A percentile compares a stretch with the other conserved stretches of the same genome.
Conservation (phyloP, 2,888 invertebrate genomes). For the Chrysolina oricalcia region DNA sequence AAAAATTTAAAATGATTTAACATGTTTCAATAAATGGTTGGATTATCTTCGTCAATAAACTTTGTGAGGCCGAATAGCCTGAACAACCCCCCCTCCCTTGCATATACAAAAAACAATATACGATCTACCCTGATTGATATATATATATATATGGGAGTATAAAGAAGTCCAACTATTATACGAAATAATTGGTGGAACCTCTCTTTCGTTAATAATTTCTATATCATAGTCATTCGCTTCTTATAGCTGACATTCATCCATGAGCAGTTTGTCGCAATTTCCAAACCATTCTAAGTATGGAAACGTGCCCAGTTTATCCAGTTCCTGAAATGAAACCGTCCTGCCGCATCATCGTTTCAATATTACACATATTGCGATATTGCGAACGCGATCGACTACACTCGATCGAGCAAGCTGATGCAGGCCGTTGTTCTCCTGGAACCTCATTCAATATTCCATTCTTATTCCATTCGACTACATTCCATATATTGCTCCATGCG, state of each 20-base stretch:
- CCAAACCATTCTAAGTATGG: neutral
- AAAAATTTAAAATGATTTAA: no score
- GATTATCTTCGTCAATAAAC: no score
- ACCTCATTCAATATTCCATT: slow-evolving; percentile 64
- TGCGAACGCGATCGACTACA: slow-evolving; percentile 39
- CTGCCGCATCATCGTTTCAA: slow-evolving; percentile 40
- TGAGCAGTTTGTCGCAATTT: neutral
- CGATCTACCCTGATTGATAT: no score
- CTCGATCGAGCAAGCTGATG: slow-evolving; percentile 38
- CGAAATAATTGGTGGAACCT: no score
- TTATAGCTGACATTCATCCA: neutral
- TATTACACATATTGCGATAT: slow-evolving; percentile 50
- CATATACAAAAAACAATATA: no score
- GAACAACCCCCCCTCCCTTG: no score
- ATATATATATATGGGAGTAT: no score
- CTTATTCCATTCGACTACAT: slow-evolving; percentile 66
- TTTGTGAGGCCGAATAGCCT: no score
- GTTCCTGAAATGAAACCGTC: slow-evolving; percentile 23
- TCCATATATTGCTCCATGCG: slow-evolving; percentile 65
- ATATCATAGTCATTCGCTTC: no score
- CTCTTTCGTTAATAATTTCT: no score
- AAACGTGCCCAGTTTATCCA: slow-evolving; percentile 31
- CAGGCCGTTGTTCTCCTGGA: slow-evolving; percentile 35
- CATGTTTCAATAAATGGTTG: no score
- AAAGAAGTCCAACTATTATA: no score